Base-by-base conservation (phyloP, 1,140 invertebrate species). In the Bombyx mandarina region DNA sequence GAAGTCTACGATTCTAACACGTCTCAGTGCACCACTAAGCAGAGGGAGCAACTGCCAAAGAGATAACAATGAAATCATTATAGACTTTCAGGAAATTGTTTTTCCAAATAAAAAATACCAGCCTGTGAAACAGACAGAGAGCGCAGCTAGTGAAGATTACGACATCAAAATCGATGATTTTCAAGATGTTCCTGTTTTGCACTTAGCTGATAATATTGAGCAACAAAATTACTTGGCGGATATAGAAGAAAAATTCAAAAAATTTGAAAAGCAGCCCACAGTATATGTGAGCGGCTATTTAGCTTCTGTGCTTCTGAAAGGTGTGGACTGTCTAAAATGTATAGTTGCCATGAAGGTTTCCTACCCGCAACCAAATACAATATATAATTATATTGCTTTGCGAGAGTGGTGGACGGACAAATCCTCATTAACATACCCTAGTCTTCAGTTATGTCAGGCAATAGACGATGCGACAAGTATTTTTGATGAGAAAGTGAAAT, bases 1-100 rank as follows among this genome's bases (percentile, higher is more conserved):
- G 6, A 67, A 61, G n/a, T 51, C 58, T 6, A 44, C 22, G 3
- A 62, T 65, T 22, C 10, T 65, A 35, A 56, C 54, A 8, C 42
- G 45, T 26, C 43, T 65, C 10, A 59, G 49, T 56, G 44, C 56
- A 18, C 54, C 49, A 26, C 26, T 56, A 7, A 50, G 53, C 42
- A 54, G 52, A 55, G 52, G 55, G 44, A 42, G 46, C 8, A 60
- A 64, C 42, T 60, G 58, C 26, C 47, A 64, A 57, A 26, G 55
- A 18, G 62, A 64, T 49, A 7, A 47, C 22, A 61, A 58, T 43
- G 49, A 52, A 45, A n/a, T 52, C 1, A 22, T 66, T n/a, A 55
- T 48, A 4, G 56, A 58, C 55, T 64, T 64, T 52, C 9, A 58
- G 8, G 52, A 64, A 43, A 43, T 54, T 18, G 18, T 52, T 52